phyloP scores from a whole-genome alignment of 2,113 vertebrate genomes.

The crab-eating macaque (Macaca fascicularis) region T2T-MFA8v1.1 NC_088375.1:147280001-147280500 shows the following conservation, averaged over 20 bases:
- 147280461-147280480: not conserved
- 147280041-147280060: not conserved
- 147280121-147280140: not conserved
- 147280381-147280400: not conserved
- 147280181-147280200: not conserved
- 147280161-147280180: not conserved
- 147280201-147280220: slow-evolving; percentile 22
- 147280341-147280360: not conserved
- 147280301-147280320: not conserved
- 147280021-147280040: not conserved
- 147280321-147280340: not conserved
- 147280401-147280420: not conserved
- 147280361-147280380: not conserved
- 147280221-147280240: slow-evolving; percentile 39
- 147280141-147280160: not conserved
- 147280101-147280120: not conserved
- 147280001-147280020: not conserved
- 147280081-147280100: not conserved
- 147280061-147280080: not conserved
- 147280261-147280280: slow-evolving; percentile 23
- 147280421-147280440: not conserved
- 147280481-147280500: not conserved
- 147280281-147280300: not conserved
- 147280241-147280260: slow-evolving; percentile 22
- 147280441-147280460: not conserved